phyloP scores from a whole-genome alignment of 2,888 invertebrate species.

The Eilema sororculum region DNA sequence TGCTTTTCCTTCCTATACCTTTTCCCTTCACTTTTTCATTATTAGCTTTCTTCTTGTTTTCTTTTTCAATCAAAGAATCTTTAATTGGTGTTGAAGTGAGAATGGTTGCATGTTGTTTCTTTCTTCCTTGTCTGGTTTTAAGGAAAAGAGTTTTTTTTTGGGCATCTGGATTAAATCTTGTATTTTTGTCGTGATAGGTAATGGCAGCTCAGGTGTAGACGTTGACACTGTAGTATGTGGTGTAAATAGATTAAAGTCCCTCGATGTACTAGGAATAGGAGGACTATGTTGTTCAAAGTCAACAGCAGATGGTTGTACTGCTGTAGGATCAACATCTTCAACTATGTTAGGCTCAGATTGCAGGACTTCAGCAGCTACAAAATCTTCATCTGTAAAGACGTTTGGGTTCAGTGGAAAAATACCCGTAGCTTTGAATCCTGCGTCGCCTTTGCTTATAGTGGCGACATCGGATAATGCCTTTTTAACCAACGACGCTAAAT shows the following conservation, averaged over 20 bases:
- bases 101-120: constrained; percentile 43
- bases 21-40: constrained; percentile 26
- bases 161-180: constrained; percentile 38
- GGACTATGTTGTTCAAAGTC: too few relatives aligned
- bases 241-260: too few relatives aligned
- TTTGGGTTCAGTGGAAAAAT: constrained; percentile 40
- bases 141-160: constrained; percentile 23
- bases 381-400: constrained; percentile 11
- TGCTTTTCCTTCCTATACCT: constrained; percentile 28
- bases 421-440: background rate
- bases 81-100: constrained; percentile 40
- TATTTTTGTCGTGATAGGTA: constrained; percentile 20
- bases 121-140: constrained; percentile 36
- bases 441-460: background rate
- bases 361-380: background rate
- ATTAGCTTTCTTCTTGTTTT: constrained; percentile 32
- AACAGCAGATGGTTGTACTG: too few relatives aligned
- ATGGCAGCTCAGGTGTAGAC: background rate
- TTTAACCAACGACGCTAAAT: constrained; percentile 48
- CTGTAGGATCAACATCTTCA: too few relatives aligned
- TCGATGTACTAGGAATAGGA: too few relatives aligned
- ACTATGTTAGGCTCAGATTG: background rate
- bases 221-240: background rate
- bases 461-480: constrained; percentile 48
- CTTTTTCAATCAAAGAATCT: constrained; percentile 38